Conservation (phyloP, 2,797 vertebrate genomes). For the Limnodromus scolopaceus region DNA sequence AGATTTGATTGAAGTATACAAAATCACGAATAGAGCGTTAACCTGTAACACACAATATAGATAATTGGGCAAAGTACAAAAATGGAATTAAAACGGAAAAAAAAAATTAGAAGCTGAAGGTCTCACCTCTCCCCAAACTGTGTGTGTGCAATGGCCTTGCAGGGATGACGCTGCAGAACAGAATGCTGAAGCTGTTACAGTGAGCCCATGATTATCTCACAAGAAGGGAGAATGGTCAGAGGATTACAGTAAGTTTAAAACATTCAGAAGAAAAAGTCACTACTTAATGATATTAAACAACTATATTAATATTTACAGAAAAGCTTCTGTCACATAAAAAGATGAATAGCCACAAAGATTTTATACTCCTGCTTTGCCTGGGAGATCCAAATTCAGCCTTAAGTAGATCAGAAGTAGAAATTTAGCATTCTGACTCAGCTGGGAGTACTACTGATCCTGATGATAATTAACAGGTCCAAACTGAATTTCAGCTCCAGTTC, state of each 20-base stretch:
- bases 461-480: neutral
- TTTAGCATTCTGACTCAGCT: neutral
- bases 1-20: neutral
- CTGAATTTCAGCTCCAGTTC: neutral
- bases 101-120: neutral
- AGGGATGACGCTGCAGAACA: neutral
- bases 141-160: neutral
- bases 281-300: neutral
- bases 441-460: neutral
- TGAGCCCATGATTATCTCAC: neutral
- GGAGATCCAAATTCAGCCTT: neutral
- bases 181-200: neutral
- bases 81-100: neutral
- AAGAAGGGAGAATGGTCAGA: neutral
- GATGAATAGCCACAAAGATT: neutral
- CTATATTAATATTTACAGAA: neutral
- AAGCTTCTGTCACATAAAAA: neutral
- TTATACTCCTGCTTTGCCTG: neutral
- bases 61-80: neutral
- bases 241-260: neutral
- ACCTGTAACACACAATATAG: neutral
- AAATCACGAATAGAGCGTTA: neutral
- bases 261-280: neutral
- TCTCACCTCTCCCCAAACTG: neutral
- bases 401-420: neutral